Conservation (phyloP, 2,113 vertebrate genomes). For the Nibea coibor region DNA sequence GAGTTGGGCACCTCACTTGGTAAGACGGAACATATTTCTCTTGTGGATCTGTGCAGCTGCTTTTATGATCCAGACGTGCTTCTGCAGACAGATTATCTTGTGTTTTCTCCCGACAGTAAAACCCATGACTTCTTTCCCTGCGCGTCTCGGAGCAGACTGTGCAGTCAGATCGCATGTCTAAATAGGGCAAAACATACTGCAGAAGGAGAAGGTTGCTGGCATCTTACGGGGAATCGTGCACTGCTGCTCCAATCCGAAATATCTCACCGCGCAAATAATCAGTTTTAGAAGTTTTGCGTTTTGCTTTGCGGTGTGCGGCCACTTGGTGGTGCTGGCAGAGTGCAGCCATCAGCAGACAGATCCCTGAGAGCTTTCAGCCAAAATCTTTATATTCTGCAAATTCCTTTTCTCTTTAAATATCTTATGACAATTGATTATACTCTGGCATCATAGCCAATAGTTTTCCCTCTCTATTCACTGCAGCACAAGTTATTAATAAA, state of each 20-base stretch:
- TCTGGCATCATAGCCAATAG: not conserved
- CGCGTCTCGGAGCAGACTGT: too few species aligned
- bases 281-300: slow-evolving; percentile 70
- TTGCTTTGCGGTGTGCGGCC: slow-evolving; percentile 49
- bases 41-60: not conserved
- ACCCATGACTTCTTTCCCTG: not conserved
- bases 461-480: not conserved
- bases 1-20: slow-evolving; percentile 79
- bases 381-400: slow-evolving; percentile 7
- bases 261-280: slow-evolving; percentile 30
- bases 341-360: slow-evolving; percentile 32
- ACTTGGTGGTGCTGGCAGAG: slow-evolving; percentile 84
- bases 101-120: not conserved
- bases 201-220: not conserved
- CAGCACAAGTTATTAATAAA: not conserved
- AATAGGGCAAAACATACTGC: not conserved
- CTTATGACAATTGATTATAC: slow-evolving; percentile 14
- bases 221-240: not conserved
- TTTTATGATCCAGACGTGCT: not conserved
- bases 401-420: slow-evolving; percentile 13
- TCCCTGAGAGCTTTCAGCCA: slow-evolving; percentile 4
- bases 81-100: not conserved
- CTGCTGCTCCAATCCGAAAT: not conserved
- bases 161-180: not conserved
- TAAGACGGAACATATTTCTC: slow-evolving; percentile 62